Conservation (phyloP, 2,113 vertebrate genomes). For the Struthio camelus region DNA sequence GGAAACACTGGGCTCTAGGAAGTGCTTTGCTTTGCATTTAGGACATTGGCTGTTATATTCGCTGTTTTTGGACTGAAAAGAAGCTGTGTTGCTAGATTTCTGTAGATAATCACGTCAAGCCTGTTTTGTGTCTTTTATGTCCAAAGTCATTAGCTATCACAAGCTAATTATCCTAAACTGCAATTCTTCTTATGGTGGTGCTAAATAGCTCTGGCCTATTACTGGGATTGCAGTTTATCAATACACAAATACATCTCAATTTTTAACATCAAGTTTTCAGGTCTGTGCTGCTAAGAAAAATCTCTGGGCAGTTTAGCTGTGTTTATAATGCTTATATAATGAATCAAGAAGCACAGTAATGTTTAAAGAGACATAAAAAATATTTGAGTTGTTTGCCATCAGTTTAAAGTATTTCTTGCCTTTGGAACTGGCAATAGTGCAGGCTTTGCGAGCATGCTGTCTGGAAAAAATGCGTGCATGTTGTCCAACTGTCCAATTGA, state of each 20-base stretch:
- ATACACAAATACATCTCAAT: background rate
- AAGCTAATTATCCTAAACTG: background rate
- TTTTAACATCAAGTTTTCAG: background rate
- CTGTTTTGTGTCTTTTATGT: background rate
- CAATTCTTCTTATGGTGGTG: background rate
- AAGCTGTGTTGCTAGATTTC: background rate
- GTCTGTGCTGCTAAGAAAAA: background rate
- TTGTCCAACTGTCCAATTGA: background rate
- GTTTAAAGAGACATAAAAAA: background rate
- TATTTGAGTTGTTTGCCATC: background rate
- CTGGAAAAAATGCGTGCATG: background rate
- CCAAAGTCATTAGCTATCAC: background rate
- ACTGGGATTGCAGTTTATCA: background rate
- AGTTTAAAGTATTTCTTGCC: background rate
- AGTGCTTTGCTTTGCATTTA: background rate
- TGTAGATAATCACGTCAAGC: background rate
- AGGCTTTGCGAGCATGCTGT: background rate
- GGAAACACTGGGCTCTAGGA: background rate
- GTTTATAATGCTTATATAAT: background rate
- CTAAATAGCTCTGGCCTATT: background rate
- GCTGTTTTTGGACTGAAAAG: background rate
- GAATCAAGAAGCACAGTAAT: background rate
- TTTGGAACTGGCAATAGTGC: background rate
- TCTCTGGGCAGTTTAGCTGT: background rate
- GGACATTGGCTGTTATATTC: background rate